A percentile compares a stretch with the other conserved stretches of the same genome.
phyloP scores from a whole-genome alignment of 1,140 invertebrate genomes.

The Spodoptera frugiperda region DNA sequence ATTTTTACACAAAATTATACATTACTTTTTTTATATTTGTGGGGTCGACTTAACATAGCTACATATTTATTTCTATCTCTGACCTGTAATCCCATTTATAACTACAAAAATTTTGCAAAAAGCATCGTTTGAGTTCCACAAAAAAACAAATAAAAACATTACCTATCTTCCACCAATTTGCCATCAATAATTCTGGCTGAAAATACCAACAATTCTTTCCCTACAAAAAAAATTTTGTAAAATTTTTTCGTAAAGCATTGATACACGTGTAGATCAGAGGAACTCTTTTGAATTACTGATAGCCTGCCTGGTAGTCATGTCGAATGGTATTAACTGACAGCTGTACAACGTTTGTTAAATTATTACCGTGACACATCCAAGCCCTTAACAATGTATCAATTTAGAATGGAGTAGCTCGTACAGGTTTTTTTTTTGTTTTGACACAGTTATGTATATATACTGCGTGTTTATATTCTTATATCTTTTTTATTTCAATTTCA shows the following conservation, averaged over 20 bases:
- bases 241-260: neutral
- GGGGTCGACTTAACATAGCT: too few species aligned
- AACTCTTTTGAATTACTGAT: conserved; percentile 32
- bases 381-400: conserved; percentile 50
- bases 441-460: too few species aligned
- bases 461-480: too few species aligned
- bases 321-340: conserved; percentile 19
- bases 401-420: conserved; percentile 18
- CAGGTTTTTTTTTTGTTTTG: neutral
- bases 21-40: too few species aligned
- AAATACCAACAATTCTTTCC: neutral
- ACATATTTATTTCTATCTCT: too few species aligned
- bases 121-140: too few species aligned
- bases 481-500: too few species aligned
- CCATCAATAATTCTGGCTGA: neutral
- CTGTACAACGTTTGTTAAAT: conserved; percentile 23
- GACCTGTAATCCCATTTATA: too few species aligned
- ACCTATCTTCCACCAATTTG: neutral
- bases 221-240: neutral
- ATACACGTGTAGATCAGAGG: neutral
- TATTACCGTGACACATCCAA: conserved; percentile 44
- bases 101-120: too few species aligned
- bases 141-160: neutral
- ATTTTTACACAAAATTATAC: too few species aligned
- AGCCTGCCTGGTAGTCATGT: conserved; percentile 5